Base-by-base conservation (phyloP, 2,797 vertebrate genomes). In the Lates japonicus region DNA sequence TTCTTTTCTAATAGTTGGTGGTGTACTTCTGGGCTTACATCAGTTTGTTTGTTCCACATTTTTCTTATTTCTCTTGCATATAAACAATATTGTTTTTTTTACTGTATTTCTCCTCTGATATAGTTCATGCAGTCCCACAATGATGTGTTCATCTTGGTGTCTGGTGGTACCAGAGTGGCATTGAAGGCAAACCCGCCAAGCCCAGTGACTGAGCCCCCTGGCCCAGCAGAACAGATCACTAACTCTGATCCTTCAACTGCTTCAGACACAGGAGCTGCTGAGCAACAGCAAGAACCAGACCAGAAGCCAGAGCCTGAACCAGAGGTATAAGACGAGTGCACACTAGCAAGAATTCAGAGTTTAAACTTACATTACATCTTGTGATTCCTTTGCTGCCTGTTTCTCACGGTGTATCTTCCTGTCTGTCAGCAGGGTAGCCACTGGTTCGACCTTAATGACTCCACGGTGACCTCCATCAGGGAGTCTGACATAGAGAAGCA, bases 361-460 rank as follows among this genome's bases (percentile, higher is more conserved):
- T 60, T 65, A 63, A 49, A 74, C 20, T 48, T 2, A 61, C 14
- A 31, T 57, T 52, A 69, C 46, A n/a, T 57, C 42, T 76, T 72
- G 20, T 65, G 20, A 64, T 76, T 72, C 13, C 63, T 76, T 51
- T 66, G 42, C 31, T 70, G 57, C 3, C 49, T 52, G 33, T 80
- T 85, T 88, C 75, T 80, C 80, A 89, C 46, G 17, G 48, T 76
- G 49, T 65, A 2, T 79, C 84, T 71, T 81, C 74, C 58, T 68
- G 67, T 85, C 71, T 82, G 55, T 85, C 84, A 83, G 80, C 92
- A 92, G 86, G 93, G 91, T 55, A 86, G 91, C 79, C 97, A 97
- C 84, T 99, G 98, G 98, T 99, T 99, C 93, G 97, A 99, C 86
- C 93, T 99, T 19, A 98, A 99, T 31, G 98, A 99, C 90, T 97